Evolutionary conservation across 2,113 vertebrate species (phyloP).

Genomic region (Melanocharis versteri): DNA sequence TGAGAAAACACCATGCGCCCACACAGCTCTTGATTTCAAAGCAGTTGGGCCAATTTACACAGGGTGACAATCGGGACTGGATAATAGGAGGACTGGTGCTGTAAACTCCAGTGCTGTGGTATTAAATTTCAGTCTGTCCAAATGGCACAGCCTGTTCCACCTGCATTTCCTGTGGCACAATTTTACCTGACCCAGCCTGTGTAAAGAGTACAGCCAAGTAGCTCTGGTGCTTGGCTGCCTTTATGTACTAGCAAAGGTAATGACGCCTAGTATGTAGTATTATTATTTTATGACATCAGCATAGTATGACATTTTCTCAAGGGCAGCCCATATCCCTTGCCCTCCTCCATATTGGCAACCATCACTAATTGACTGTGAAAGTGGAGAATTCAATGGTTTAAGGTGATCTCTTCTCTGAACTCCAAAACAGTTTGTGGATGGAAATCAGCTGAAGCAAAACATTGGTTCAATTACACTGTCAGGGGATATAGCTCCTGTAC

Average conservation of each 20-base stretch:
- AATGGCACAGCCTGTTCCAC: conserved; percentile 4
- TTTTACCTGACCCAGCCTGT: conserved; percentile 27
- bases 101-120: conserved; percentile 3
- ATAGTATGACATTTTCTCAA: conserved; percentile 68
- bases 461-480: conserved; percentile 20
- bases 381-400: conserved; percentile 62
- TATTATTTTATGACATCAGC: conserved; percentile 63
- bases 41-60: neutral
- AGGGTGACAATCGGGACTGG: neutral
- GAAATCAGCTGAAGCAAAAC: conserved; percentile 63
- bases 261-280: conserved; percentile 47
- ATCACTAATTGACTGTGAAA: conserved; percentile 72
- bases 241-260: conserved; percentile 59
- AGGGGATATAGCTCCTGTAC: conserved; percentile 13
- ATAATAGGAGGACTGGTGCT: neutral
- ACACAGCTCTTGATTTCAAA: neutral
- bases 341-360: conserved; percentile 64
- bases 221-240: conserved; percentile 54
- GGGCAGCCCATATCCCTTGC: conserved; percentile 56
- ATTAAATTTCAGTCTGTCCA: conserved; percentile 1
- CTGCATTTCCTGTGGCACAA: neutral
- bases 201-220: neutral
- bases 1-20: neutral
- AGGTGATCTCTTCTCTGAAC: conserved; percentile 65
- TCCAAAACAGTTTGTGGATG: conserved; percentile 59